These are phyloP conservation scores for Spodoptera littoralis DNA, from an alignment of 2,888 invertebrate genomes.

Conservation along the genomic window DNA sequence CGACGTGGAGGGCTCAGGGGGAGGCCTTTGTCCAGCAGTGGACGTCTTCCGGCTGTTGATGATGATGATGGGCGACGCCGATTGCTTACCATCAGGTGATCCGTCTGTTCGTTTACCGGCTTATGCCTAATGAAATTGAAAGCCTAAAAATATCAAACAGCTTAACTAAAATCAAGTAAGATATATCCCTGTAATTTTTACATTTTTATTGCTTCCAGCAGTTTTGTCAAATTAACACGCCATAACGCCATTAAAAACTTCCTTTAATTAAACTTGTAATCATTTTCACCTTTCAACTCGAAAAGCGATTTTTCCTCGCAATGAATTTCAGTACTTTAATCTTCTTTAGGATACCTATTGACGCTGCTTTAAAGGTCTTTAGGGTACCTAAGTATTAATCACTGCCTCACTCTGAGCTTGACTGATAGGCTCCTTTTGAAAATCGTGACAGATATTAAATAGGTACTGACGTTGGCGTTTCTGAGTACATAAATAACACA, in stretches of 20 bases:
- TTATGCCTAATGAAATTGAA: too few species aligned
- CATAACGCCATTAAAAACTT: not conserved
- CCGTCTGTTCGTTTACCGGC: too few species aligned
- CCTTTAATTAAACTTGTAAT: not conserved
- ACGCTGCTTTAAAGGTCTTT: constrained; percentile 3
- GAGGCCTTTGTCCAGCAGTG: too few species aligned
- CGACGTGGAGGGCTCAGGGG: too few species aligned
- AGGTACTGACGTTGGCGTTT: constrained; percentile 24
- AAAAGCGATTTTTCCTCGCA: constrained; percentile 3
- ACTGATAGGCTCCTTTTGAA: constrained; percentile 33
- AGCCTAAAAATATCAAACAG: too few species aligned
- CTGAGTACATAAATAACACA: constrained; percentile 15
- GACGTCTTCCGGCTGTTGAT: too few species aligned
- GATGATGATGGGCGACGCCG: too few species aligned
- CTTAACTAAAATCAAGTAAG: too few species aligned
- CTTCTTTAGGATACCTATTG: constrained; percentile 10
- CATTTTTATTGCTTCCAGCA: too few species aligned
- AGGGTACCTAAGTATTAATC: constrained; percentile 31
- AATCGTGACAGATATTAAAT: constrained; percentile 39
- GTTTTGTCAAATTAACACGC: too few species aligned
- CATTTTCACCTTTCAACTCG: constrained; percentile 1
- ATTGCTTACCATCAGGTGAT: too few species aligned
- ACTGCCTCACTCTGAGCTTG: constrained; percentile 10
- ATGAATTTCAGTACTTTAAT: constrained; percentile 18
- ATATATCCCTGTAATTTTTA: too few species aligned